These are phyloP conservation scores for Heliothis virescens DNA, from an alignment of 1,140 invertebrate genomes.

Conservation along the genomic window DNA sequence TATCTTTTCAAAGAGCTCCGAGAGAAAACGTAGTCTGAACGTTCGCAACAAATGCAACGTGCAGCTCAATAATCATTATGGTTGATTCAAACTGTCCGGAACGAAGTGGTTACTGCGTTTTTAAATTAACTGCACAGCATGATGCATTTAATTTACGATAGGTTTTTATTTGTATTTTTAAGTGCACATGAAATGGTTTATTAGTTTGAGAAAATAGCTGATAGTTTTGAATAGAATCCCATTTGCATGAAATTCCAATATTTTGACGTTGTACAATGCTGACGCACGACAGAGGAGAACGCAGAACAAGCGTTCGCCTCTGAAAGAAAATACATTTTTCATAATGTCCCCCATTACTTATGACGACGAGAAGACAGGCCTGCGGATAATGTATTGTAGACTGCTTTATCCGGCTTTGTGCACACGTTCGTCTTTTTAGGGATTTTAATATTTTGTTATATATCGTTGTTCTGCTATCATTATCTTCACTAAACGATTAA, in stretches of 20 bases:
- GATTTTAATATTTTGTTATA: background rate
- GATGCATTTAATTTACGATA: constrained; percentile 2
- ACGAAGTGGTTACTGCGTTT: constrained; percentile 9
- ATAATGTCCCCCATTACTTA: constrained; percentile 58
- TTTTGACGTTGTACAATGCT: constrained; percentile 54
- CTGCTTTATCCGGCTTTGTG: background rate
- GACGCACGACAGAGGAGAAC: constrained; percentile 61
- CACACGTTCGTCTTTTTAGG: background rate
- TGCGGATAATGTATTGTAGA: constrained; percentile 51
- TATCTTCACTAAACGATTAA: background rate
- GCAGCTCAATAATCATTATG: background rate
- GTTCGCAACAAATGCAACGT: background rate
- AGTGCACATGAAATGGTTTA: too few species aligned
- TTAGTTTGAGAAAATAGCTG: background rate
- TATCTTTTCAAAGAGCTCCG: background rate
- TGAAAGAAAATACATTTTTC: constrained; percentile 74
- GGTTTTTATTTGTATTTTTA: background rate
- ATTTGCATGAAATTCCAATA: constrained; percentile 52
- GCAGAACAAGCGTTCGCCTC: constrained; percentile 53
- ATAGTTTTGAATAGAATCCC: background rate
- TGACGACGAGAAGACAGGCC: constrained; percentile 53
- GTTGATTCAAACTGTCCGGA: constrained; percentile 10
- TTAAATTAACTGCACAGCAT: background rate
- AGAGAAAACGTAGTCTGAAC: constrained; percentile 1
- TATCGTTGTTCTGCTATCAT: background rate